Base-by-base conservation (phyloP, 1,140 invertebrate species). In the Calliphora vicina region DNA sequence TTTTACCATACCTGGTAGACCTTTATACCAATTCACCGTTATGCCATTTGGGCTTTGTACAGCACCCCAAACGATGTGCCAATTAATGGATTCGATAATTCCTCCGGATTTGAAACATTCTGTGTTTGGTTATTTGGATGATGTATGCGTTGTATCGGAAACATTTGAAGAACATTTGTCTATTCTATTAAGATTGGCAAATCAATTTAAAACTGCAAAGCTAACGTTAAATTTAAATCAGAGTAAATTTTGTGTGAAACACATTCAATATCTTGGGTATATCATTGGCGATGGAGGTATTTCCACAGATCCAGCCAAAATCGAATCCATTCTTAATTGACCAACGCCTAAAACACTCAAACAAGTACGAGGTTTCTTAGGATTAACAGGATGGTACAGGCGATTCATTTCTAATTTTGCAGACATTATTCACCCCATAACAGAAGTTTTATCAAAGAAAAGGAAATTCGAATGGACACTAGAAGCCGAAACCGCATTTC, bases 171-270 rank as follows among this genome's bases (percentile, higher is more conserved):
- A 12, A 13, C 78, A 81, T 50, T 17, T 81, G 17, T 17, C 35
- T 6, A 17, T 81, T 45, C 50, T 81, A 3, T 15, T 12, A 12
- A 17, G 20, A 50, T 13, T 81, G 13, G 73, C 73, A 1, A 27
- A 2, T 17, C 35, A 42, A 35, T 42, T 80, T 26, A 43, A 42
- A 6, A 45, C n/a, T 6, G 78, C 78, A 23, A 57, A 57, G 13
- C 23, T 80, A 3, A 80, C 78, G 12, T 17, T 80, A 23, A 80
- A 80, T 50, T 8, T 80, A 2, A 2, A 6, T 25, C 45, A 80
- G 20, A 80, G 78, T 20, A 67, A 82, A 35, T 82, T 67, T 88
- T 90, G 73, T n/a, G 27, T 35, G 12, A 35, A 9, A 15, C 17
- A 27, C 15, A 27, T 76, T 1, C 27, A 76, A n/a, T 76, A 76